Percentiles rank a stretch among this genome's conserved stretches.
Evolutionary conservation across 2,888 invertebrate genomes (phyloP).

Genomic region (Rutpela maculata): DNA sequence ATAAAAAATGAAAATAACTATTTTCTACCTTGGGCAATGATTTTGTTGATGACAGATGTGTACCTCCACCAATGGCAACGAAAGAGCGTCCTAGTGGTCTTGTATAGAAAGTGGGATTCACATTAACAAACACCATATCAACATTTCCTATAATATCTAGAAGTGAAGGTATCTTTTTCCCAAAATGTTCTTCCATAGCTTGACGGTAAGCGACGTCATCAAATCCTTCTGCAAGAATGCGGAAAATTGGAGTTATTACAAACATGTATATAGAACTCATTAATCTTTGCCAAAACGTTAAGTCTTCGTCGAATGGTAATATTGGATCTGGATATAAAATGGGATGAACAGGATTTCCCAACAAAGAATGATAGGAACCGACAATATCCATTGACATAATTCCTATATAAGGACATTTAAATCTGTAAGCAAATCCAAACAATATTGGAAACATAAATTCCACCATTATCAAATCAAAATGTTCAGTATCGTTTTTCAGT

Average conservation of each 20-base stretch:
- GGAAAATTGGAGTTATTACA: neutral
- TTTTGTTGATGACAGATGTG: conserved; percentile 58
- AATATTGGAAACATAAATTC: neutral
- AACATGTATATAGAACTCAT: conserved; percentile 45
- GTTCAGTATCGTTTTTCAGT: conserved; percentile 46
- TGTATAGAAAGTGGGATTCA: conserved; percentile 48
- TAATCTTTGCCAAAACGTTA: conserved; percentile 65
- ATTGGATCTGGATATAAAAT: conserved; percentile 2
- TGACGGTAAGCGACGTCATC: neutral
- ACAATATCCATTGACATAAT: neutral
- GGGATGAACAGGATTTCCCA: conserved; percentile 1
- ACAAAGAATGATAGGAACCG: neutral
- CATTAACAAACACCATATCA: conserved; percentile 65
- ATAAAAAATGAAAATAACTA: neutral
- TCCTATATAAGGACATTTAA: conserved; percentile 2
- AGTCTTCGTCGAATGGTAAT: neutral
- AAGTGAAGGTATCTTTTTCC: conserved; percentile 55
- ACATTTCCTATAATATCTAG: conserved; percentile 59
- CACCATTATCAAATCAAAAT: conserved; percentile 9
- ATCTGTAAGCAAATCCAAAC: conserved; percentile 4
- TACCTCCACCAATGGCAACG: conserved; percentile 65
- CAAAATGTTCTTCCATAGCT: conserved; percentile 59
- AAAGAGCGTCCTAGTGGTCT: conserved; percentile 65
- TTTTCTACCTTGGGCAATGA: conserved; percentile 62
- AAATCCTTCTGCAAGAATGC: neutral